These are phyloP conservation scores for Garra rufa DNA, from an alignment of 2,113 vertebrate species.

Conservation along the genomic window DNA sequence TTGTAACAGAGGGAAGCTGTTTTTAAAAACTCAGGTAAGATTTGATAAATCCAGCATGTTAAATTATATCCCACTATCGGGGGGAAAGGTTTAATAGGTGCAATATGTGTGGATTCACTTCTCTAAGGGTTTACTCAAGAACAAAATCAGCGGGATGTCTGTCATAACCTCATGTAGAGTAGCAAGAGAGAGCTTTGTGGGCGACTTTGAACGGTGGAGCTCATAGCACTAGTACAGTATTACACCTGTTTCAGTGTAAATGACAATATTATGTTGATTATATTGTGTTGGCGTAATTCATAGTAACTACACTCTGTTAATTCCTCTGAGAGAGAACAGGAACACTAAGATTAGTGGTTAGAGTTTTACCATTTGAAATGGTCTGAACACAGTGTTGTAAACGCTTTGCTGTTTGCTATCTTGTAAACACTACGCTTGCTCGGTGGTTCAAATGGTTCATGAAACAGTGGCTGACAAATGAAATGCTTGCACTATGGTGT, in stretches of 20 bases:
- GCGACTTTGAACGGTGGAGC: not conserved
- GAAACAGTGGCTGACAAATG: slow-evolving; percentile 33
- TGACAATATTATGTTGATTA: not conserved
- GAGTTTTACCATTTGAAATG: slow-evolving; percentile 7
- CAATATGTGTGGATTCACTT: slow-evolving; percentile 38
- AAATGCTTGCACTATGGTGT: slow-evolving; percentile 68
- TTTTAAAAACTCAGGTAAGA: slow-evolving; percentile 70
- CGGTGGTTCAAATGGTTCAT: slow-evolving; percentile 27
- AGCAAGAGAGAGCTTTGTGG: not conserved
- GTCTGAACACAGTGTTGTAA: not conserved
- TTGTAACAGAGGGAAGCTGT: slow-evolving; percentile 53
- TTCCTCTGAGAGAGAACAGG: not conserved
- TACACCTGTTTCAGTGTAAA: not conserved
- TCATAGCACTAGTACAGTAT: slow-evolving; percentile 7
- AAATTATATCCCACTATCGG: not conserved
- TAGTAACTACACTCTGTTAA: not conserved
- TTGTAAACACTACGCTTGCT: slow-evolving; percentile 24
- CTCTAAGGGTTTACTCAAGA: not conserved
- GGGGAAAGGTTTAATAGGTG: slow-evolving; percentile 11
- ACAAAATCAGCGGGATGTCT: slow-evolving; percentile 48
- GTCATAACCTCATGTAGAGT: slow-evolving; percentile 8
- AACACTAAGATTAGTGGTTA: not conserved
- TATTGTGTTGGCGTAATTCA: not conserved
- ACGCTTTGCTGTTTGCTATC: not conserved
- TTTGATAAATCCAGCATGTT: slow-evolving; percentile 39